A percentile compares a stretch with the other conserved stretches of the same genome.
Conservation (phyloP, 2,888 invertebrate species). For the Hecatera dysodea region DNA sequence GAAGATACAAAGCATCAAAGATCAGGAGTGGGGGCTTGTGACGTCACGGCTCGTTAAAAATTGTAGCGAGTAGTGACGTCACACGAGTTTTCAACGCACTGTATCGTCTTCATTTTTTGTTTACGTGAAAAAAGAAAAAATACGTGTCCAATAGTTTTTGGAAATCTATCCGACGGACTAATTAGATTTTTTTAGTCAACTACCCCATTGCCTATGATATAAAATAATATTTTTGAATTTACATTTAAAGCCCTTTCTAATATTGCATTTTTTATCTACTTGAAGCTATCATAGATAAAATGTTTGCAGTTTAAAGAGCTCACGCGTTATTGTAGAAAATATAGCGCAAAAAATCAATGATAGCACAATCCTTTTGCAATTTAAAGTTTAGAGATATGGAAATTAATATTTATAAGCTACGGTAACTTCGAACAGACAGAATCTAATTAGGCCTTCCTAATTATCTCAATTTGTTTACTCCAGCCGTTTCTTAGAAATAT, state of each 20-base stretch:
- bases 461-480: slow-evolving; percentile 71
- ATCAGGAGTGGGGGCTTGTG: too few species aligned
- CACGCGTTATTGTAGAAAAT: not conserved
- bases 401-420: slow-evolving; percentile 38
- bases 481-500: slow-evolving; percentile 61
- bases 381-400: slow-evolving; percentile 21
- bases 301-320: not conserved
- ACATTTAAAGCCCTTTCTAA: not conserved
- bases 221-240: not conserved
- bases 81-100: too few species aligned
- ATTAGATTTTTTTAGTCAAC: too few species aligned
- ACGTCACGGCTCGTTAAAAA: too few species aligned
- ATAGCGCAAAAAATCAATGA: not conserved
- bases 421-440: slow-evolving; percentile 44
- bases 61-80: too few species aligned
- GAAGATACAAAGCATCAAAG: too few species aligned
- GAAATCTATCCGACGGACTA: too few species aligned
- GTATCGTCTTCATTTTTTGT: too few species aligned
- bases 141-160: too few species aligned
- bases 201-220: not conserved
- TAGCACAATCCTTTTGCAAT: not conserved
- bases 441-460: slow-evolving; percentile 67
- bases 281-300: not conserved
- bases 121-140: too few species aligned
- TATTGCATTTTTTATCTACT: not conserved